Base-by-base conservation (phyloP, 1,140 invertebrate genomes). In the Micrasema minimum region DNA sequence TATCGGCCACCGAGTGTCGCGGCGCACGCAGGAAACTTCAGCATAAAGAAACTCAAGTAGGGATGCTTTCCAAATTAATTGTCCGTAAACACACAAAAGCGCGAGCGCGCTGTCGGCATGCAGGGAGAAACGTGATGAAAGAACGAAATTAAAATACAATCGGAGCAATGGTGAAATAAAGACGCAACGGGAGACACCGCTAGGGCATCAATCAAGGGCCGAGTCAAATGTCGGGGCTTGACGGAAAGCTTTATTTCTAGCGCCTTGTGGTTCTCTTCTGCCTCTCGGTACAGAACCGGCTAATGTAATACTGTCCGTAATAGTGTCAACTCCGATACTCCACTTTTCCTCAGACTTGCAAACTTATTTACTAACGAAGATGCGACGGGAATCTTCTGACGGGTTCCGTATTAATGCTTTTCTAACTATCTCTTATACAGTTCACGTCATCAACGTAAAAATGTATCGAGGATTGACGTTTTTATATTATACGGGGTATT, bases 81-180 rank as follows among this genome's bases (percentile, higher is more conserved):
- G 57, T 62, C 57, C 62, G 43, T 48, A 31, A 50, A 50, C 62
- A 65, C 62, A 43, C 43, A 62, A 46, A 22, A 65, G 62, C 18
- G 62, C 26, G 62, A 20, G 16, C 41, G 61, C 43, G 9, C 9
- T 10, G 22, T 14, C 41, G 9, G 16, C n/a, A 31, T 43, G 61
- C 12, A 16, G 43, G 45, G 45, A 50, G 43, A 16, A 16, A 16
- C 26, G 20, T 26, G 43, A 50, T 10, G 57, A 65, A 65, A 46
- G 45, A 50, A 31, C 26, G 45, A 65, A 65, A 65, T 65, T 65
- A 65, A 65, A 65, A 65, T 48, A 46, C 38, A 65, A 65, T 65
- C 62, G 62, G 41, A 43, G 45, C 62, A 65, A 50, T 48, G 43
- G 62, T 48, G 37, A 48, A 43, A 65, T 23, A 45, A 45, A 46